Percentiles rank a stretch among this genome's conserved stretches.
Conservation (phyloP, 2,888 invertebrate genomes). For the Drosophila stalkeri region DNA sequence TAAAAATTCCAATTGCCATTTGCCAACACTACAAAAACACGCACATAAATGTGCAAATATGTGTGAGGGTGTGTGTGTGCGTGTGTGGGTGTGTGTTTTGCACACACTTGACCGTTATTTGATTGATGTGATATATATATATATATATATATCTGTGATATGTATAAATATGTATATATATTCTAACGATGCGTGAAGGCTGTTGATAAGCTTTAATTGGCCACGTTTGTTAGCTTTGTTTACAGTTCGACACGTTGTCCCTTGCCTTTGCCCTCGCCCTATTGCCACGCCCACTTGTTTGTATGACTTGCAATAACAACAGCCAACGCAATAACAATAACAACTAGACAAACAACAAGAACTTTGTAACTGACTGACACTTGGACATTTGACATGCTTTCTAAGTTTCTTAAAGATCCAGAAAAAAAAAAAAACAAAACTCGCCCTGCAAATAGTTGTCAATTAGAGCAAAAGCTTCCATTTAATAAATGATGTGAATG, state of each 20-base stretch:
- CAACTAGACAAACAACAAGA: conserved; percentile 17
- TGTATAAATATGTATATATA: not conserved
- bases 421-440: too few species aligned
- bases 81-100: conserved; percentile 14
- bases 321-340: conserved; percentile 21
- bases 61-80: not conserved
- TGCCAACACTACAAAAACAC: not conserved
- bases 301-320: conserved; percentile 13
- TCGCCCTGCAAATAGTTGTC: conserved; percentile 38
- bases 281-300: conserved; percentile 15
- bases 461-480: conserved; percentile 60
- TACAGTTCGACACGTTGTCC: conserved; percentile 41
- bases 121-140: conserved; percentile 40
- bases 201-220: conserved; percentile 68
- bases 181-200: conserved; percentile 40
- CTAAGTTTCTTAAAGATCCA: conserved; percentile 30
- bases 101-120: conserved; percentile 22
- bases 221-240: conserved; percentile 62
- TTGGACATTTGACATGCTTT: conserved; percentile 64
- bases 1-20: conserved; percentile 40
- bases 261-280: conserved; percentile 3
- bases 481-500: conserved; percentile 62
- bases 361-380: conserved; percentile 49
- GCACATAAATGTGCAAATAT: not conserved
- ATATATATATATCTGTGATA: not conserved